A percentile compares a stretch with the other conserved stretches of the same genome.
Evolutionary conservation across 2,888 invertebrate species (phyloP).

Genomic region (Heliconius cydno): DNA sequence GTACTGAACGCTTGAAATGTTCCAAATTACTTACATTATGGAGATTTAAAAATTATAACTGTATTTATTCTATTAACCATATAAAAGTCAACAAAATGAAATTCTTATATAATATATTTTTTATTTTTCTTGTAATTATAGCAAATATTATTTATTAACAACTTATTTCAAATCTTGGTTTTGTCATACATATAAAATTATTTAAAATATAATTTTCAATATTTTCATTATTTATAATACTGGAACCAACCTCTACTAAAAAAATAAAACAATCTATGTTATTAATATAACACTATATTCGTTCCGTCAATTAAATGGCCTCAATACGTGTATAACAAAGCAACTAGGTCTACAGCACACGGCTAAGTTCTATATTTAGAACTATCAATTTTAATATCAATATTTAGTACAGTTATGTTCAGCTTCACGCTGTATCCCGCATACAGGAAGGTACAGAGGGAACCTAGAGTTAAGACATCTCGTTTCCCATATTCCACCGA

Average conservation of each 20-base stretch:
- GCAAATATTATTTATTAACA: no score
- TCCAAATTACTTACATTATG: neutral
- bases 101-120: no score
- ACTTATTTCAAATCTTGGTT: neutral
- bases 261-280: neutral
- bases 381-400: slow-evolving; percentile 36
- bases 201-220: neutral
- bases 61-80: neutral
- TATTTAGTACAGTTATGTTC: slow-evolving; percentile 22
- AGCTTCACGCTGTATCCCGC: no score
- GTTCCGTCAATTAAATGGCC: neutral
- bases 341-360: slow-evolving; percentile 16
- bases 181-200: neutral
- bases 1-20: slow-evolving; percentile 9
- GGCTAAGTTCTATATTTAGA: slow-evolving; percentile 22
- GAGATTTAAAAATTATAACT: slow-evolving; percentile 8
- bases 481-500: no score
- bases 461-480: no score
- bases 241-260: no score
- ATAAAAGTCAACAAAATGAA: no score
- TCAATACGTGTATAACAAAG: slow-evolving; percentile 3
- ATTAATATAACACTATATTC: neutral
- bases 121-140: no score
- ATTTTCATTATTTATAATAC: neutral
- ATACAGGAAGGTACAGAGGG: no score